Percentiles rank a stretch among this genome's conserved stretches.
Evolutionary conservation across 2,113 vertebrate species (phyloP).

Genomic region (Heliornis fulica): DNA sequence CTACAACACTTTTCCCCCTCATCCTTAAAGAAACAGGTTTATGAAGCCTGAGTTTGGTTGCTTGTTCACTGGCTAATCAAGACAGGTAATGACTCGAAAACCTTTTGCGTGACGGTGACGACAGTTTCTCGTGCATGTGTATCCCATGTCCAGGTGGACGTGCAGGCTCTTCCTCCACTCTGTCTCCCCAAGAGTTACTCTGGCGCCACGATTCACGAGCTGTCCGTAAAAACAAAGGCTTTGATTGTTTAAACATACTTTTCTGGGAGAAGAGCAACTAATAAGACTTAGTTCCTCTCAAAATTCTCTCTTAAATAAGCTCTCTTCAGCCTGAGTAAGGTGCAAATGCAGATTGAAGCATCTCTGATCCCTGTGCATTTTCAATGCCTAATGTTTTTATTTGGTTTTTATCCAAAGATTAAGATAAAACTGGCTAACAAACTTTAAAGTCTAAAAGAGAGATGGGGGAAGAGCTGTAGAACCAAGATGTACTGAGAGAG

Average conservation of each 20-base stretch:
- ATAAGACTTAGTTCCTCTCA: background rate
- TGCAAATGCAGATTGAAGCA: background rate
- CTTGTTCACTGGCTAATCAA: background rate
- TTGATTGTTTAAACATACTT: background rate
- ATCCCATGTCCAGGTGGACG: constrained; percentile 96
- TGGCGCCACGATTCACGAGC: constrained; percentile 96
- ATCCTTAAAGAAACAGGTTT: background rate
- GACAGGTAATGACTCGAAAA: constrained; percentile 27
- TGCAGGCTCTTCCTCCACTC: constrained; percentile 94
- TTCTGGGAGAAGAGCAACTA: background rate
- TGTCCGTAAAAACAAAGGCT: constrained; percentile 32
- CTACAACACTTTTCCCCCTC: background rate
- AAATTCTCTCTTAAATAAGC: background rate
- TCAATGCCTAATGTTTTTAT: background rate
- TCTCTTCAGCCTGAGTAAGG: background rate
- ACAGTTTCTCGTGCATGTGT: constrained; percentile 98
- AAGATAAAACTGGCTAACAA: background rate
- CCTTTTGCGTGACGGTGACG: constrained; percentile 97
- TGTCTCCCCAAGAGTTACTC: constrained; percentile 96
- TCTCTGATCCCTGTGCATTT: background rate
- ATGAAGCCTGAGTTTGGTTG: background rate
- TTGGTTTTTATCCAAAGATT: background rate
- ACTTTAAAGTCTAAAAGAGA: background rate
- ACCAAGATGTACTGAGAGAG: background rate
- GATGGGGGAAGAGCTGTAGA: background rate